Evolutionary conservation across 53 echinoderm and acorn worm genomes (phyloP).

Genomic region (Actinopyga echinites): DNA sequence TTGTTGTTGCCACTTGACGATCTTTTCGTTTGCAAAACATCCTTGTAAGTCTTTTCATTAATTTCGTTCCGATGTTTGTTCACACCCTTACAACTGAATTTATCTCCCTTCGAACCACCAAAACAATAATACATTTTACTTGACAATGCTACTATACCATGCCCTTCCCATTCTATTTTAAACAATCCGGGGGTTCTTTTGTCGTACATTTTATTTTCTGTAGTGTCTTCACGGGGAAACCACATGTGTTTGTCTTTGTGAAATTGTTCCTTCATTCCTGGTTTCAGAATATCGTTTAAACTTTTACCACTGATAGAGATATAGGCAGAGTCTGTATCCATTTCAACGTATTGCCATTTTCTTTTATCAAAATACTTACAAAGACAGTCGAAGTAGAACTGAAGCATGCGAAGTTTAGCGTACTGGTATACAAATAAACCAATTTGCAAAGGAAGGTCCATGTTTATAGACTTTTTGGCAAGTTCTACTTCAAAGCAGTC

Average conservation of each 20-base stretch:
- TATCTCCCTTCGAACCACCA: constrained; percentile 15
- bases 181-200: constrained; percentile 70
- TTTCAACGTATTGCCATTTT: constrained; percentile 72
- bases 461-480: constrained; percentile 19
- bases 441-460: constrained; percentile 51
- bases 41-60: constrained; percentile 14
- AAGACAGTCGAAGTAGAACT: constrained; percentile 64
- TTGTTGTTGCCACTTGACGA: constrained; percentile 26
- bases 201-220: constrained; percentile 41
- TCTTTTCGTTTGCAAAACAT: constrained; percentile 14
- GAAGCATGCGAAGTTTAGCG: constrained; percentile 54
- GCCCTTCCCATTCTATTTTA: constrained; percentile 73
- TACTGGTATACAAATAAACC: too few species aligned
- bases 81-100: constrained; percentile 70
- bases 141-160: constrained; percentile 59
- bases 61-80: constrained; percentile 57
- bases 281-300: constrained; percentile 24
- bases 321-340: constrained; percentile 62
- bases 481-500: constrained; percentile 35
- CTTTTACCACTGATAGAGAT: constrained; percentile 42
- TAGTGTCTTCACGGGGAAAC: constrained; percentile 44
- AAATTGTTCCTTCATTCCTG: neutral
- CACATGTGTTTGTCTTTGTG: neutral
- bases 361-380: too few species aligned
- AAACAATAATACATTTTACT: constrained; percentile 63